Evolutionary conservation across 2,888 invertebrate genomes (phyloP).

Genomic region (Oeneis ivallda): DNA sequence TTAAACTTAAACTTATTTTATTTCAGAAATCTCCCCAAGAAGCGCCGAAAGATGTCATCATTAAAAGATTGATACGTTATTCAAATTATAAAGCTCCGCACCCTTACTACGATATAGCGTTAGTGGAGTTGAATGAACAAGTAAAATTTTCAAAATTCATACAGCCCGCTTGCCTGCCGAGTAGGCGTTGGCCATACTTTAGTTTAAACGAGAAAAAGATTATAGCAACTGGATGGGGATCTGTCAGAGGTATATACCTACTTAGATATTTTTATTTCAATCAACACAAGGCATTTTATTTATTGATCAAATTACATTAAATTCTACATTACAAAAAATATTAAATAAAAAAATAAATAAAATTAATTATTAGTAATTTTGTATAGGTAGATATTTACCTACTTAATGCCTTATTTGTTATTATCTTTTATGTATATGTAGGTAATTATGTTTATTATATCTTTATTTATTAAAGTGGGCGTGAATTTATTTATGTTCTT

Average conservation of each 20-base stretch:
- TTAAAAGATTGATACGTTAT: background rate
- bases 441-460: no score
- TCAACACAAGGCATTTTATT: background rate
- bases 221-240: conserved; percentile 19
- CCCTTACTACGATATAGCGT: conserved; percentile 5
- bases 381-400: background rate
- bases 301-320: no score
- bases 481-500: no score
- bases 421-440: no score
- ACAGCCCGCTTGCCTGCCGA: conserved; percentile 13
- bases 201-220: background rate
- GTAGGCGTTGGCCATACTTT: background rate
- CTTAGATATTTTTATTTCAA: background rate
- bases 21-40: conserved; percentile 2
- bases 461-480: no score
- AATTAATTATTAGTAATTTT: no score
- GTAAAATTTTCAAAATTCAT: conserved; percentile 11
- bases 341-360: no score
- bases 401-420: no score
- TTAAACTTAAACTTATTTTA: no score
- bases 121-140: background rate
- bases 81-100: background rate
- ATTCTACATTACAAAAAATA: no score
- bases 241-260: background rate
- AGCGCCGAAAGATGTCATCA: background rate